Conservation (phyloP, 2,888 invertebrate species). For the Cephus rjabovi region DNA sequence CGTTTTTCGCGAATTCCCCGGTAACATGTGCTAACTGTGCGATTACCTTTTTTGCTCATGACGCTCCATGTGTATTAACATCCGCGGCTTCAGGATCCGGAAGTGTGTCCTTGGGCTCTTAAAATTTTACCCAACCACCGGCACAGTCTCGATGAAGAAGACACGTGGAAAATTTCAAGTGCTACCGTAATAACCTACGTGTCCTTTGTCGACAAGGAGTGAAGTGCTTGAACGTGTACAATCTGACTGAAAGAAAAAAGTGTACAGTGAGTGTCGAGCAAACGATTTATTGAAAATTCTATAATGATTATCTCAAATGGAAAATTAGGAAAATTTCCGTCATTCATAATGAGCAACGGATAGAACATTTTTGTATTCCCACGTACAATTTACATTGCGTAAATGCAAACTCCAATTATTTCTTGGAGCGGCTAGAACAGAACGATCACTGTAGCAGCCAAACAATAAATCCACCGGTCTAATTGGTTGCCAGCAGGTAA, state of each 20-base stretch:
- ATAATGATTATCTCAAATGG: not conserved
- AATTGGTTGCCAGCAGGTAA: slow-evolving; percentile 63
- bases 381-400: not conserved
- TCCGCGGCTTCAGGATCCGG: slow-evolving; percentile 7
- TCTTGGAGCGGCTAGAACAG: not conserved
- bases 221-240: not conserved
- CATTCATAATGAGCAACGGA: not conserved
- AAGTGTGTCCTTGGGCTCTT: not conserved
- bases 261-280: not conserved
- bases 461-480: slow-evolving; percentile 56
- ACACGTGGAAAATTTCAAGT: not conserved
- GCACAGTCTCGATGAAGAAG: not conserved
- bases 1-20: slow-evolving; percentile 51
- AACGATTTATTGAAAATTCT: not conserved
- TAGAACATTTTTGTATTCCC: not conserved
- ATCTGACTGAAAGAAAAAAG: not conserved
- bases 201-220: not conserved
- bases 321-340: not conserved
- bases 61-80: slow-evolving; percentile 39
- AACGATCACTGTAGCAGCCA: not conserved
- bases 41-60: slow-evolving; percentile 37
- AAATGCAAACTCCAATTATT: not conserved
- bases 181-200: not conserved
- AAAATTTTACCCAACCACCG: not conserved
- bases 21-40: slow-evolving; percentile 37